Evolutionary conservation across 1,140 invertebrate genomes (phyloP).

Genomic region (Cyclargus thomasi): DNA sequence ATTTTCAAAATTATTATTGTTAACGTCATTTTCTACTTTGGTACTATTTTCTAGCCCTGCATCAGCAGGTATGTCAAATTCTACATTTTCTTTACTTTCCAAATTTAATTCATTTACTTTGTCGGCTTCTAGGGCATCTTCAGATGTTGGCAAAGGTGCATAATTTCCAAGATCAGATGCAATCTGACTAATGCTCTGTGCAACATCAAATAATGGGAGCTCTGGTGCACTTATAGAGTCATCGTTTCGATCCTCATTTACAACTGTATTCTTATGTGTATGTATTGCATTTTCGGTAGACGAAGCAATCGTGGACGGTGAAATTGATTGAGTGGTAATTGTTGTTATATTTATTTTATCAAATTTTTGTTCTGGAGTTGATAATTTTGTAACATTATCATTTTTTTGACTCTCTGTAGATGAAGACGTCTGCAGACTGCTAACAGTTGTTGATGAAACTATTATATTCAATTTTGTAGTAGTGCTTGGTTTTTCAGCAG

Average conservation of each 20-base stretch:
- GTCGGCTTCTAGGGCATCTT: slow-evolving; percentile 44
- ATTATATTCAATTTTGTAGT: slow-evolving; percentile 18
- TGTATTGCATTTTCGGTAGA: slow-evolving; percentile 46
- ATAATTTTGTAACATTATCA: slow-evolving; percentile 7
- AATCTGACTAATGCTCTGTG: slow-evolving; percentile 68
- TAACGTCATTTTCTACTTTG: slow-evolving; percentile 22
- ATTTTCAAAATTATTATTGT: slow-evolving; percentile 39
- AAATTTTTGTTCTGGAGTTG: slow-evolving; percentile 32
- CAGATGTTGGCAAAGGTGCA: slow-evolving; percentile 46
- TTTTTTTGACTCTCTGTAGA: background rate
- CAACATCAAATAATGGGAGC: slow-evolving; percentile 59
- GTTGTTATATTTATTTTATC: slow-evolving; percentile 57
- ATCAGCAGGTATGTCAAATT: slow-evolving; percentile 57
- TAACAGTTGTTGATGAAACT: slow-evolving; percentile 2
- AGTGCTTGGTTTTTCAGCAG: slow-evolving; percentile 33
- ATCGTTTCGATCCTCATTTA: slow-evolving; percentile 13
- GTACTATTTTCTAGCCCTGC: slow-evolving; percentile 28
- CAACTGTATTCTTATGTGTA: slow-evolving; percentile 5
- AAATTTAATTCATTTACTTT: slow-evolving; percentile 40
- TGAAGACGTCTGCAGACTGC: background rate
- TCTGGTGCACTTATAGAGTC: slow-evolving; percentile 31
- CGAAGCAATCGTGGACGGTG: slow-evolving; percentile 47
- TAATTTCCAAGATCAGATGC: slow-evolving; percentile 62
- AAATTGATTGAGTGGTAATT: slow-evolving; percentile 62
- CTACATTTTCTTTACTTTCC: slow-evolving; percentile 65